Evolutionary conservation across 1,140 invertebrate genomes (phyloP), one percentile per base, ranked within the genome.

Genomic region (Samia ricini): DNA sequence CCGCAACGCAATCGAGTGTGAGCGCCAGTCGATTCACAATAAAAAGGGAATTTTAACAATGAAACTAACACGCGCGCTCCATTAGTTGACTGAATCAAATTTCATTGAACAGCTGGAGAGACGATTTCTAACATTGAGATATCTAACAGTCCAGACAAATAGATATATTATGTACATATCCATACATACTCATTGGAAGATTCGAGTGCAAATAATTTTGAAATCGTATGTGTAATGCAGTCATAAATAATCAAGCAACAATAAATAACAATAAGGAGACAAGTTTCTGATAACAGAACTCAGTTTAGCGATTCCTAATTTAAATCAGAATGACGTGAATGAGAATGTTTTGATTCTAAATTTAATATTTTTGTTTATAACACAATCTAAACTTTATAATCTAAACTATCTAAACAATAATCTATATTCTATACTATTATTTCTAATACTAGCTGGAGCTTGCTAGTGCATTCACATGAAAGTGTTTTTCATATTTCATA

Each of bases 1-100:
- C 60, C 33, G 59, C 52, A 56, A 56, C 58, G 33, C 33, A n/a
- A n/a, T 15, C 33, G 3, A 42, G 12, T 42, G n/a, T 12, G 10
- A 59, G 65, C 63, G 61, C 66, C 61, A 50, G 61, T 6, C 42
- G 33, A 60, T 52, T 26, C 23, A 7, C 63, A 23, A 64, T 50
- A 70, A 72, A 75, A 75, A 69, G 57, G 48, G 48, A 71, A 71
- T 72, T 69, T 64, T 64, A 33, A 76, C 66, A 76, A 70, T 71
- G 61, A 65, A 68, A 29, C 68, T 59, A 63, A 78, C 74, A 68
- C 77, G 81, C 69, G 73, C 78, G 80, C 75, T 78, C 80, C 81
- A 89, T 89, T 85, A 85, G 71, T 66, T 74, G 68, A 66, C 67
- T 74, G 83, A 83, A 81, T 89, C 80, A 78, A 81, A 84, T 86